phyloP scores from a whole-genome alignment of 2,797 vertebrate species.

The Argentina silus region DNA sequence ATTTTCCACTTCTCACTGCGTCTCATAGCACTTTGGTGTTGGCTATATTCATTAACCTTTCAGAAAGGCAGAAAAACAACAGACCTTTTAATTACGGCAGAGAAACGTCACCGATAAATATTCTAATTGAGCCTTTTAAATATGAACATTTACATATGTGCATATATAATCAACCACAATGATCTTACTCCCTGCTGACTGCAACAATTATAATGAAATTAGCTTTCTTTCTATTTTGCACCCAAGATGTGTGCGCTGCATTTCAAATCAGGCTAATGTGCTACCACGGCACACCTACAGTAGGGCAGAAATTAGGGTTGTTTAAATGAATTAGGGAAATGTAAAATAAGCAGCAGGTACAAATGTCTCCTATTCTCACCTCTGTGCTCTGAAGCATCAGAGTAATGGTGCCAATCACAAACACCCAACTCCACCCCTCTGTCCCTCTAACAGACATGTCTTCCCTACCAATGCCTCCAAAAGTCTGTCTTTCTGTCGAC shows the following conservation, averaged over 20 bases:
- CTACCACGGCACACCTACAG: conserved; percentile 70
- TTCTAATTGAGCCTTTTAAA: conserved; percentile 82
- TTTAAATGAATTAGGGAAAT: conserved; percentile 85
- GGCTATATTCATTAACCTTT: conserved; percentile 82
- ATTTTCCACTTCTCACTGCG: conserved; percentile 60
- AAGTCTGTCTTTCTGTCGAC: background rate
- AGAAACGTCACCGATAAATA: conserved; percentile 68
- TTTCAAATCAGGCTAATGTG: conserved; percentile 75
- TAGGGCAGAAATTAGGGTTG: conserved; percentile 75
- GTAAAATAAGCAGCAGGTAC: conserved; percentile 71
- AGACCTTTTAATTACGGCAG: conserved; percentile 78
- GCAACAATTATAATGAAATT: conserved; percentile 79
- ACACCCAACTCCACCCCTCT: conserved; percentile 20
- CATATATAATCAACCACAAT: conserved; percentile 77
- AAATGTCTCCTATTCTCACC: conserved; percentile 73
- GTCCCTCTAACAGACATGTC: conserved; percentile 2
- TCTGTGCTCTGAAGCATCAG: conserved; percentile 58
- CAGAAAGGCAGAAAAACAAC: conserved; percentile 75
- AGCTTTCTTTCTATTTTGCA: conserved; percentile 67
- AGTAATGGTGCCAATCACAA: conserved; percentile 72
- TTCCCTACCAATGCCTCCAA: background rate
- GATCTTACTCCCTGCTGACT: conserved; percentile 78
- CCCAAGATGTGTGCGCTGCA: conserved; percentile 67
- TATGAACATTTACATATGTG: conserved; percentile 82
- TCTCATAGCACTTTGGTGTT: conserved; percentile 58